These are phyloP conservation scores for Oreohelix idahoensis DNA, from an alignment of 1,140 invertebrate species.

Conservation along the genomic window DNA sequence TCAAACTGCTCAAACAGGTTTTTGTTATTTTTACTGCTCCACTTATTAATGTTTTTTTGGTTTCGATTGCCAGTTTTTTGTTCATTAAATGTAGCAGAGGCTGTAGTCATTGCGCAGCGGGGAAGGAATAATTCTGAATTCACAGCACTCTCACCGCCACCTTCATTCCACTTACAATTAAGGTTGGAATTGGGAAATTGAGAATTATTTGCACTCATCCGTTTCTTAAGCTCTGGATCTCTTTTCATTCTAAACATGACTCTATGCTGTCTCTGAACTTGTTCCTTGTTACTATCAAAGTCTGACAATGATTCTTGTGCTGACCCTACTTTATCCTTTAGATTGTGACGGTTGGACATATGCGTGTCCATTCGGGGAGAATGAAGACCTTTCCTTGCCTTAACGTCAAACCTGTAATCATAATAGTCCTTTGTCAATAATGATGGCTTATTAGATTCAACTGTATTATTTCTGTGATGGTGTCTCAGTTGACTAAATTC, in stretches of 20 bases:
- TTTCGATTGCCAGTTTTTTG: neutral
- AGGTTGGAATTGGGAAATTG: conserved; percentile 32
- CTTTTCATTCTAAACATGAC: conserved; percentile 37
- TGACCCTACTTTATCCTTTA: neutral
- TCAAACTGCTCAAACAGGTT: neutral
- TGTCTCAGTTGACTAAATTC: neutral
- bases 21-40: neutral
- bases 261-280: conserved; percentile 6
- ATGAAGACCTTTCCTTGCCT: neutral
- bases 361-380: neutral
- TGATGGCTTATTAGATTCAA: conserved; percentile 24
- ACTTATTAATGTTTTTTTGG: too few species aligned
- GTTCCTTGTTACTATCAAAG: neutral
- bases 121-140: neutral
- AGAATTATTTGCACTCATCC: conserved; percentile 11
- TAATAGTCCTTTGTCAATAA: conserved; percentile 9
- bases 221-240: conserved; percentile 39
- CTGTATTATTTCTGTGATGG: neutral
- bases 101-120: neutral
- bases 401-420: neutral
- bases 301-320: neutral
- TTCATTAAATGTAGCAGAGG: neutral
- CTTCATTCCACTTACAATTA: conserved; percentile 36
- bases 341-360: neutral
- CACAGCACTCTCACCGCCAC: neutral